Percentiles rank a stretch among this genome's conserved stretches.
These are phyloP conservation scores for Diachrysia chrysitis DNA, from an alignment of 2,888 invertebrate genomes.

Conservation along the genomic window DNA sequence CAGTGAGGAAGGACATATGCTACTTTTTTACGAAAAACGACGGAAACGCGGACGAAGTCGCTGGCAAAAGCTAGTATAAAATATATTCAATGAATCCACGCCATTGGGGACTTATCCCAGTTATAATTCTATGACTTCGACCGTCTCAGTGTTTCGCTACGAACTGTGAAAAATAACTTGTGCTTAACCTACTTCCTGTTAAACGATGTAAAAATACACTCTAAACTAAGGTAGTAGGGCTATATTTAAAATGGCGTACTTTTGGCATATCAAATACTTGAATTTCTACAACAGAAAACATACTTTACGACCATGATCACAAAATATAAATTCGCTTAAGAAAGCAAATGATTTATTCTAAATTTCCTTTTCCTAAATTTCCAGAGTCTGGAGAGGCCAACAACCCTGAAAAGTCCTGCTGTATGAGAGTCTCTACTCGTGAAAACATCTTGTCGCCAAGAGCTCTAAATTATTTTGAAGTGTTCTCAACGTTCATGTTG, in stretches of 20 bases:
- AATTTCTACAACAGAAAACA: constrained; percentile 24
- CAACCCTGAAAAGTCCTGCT: constrained; percentile 47
- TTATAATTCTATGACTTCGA: constrained; percentile 29
- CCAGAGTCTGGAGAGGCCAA: constrained; percentile 54
- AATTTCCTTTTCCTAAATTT: constrained; percentile 46
- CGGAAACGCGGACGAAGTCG: too few relatives aligned
- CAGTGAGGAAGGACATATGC: too few relatives aligned
- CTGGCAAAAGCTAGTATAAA: not conserved
- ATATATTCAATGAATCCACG: constrained; percentile 2
- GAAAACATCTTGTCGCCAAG: constrained; percentile 33
- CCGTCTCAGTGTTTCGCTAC: constrained; percentile 39
- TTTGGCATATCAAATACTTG: constrained; percentile 20
- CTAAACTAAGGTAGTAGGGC: not conserved
- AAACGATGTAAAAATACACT: constrained; percentile 20
- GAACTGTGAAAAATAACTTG: constrained; percentile 65
- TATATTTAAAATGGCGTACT: constrained; percentile 9
- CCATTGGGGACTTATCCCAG: constrained; percentile 40
- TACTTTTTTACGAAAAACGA: too few relatives aligned
- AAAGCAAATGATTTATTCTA: constrained; percentile 18
- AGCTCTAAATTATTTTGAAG: constrained; percentile 20
- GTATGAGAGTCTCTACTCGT: constrained; percentile 27
- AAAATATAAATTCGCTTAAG: constrained; percentile 13
- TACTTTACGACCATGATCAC: rapidly evolving
- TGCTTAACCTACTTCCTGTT: constrained; percentile 66
- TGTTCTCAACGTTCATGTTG: constrained; percentile 9